phyloP scores from a whole-genome alignment of 2,797 vertebrate genomes.

The Prionace glauca region DNA sequence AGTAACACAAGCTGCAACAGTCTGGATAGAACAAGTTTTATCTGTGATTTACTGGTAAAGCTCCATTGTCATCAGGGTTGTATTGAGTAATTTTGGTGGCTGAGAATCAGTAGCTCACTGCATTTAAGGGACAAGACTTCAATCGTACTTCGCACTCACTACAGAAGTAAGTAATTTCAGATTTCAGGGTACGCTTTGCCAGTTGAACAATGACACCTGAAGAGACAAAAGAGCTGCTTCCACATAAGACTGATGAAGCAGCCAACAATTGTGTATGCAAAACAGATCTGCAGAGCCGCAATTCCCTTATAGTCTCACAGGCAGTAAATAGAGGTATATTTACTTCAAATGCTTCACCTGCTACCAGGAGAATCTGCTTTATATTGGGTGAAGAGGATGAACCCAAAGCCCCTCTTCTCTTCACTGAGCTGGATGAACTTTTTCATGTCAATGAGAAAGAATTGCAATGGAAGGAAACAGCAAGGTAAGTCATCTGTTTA shows the following conservation, averaged over 20 bases:
- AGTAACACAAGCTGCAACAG: neutral
- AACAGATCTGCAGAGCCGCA: slow-evolving; percentile 34
- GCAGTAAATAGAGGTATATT: slow-evolving; percentile 46
- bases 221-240: slow-evolving; percentile 34
- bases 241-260: neutral
- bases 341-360: slow-evolving; percentile 39
- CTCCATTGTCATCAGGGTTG: neutral
- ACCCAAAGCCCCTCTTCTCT: slow-evolving; percentile 40
- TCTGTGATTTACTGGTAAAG: neutral
- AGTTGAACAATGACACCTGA: slow-evolving; percentile 37
- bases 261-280: neutral
- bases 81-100: neutral
- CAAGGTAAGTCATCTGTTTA: slow-evolving; percentile 51
- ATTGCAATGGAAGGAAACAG: slow-evolving; percentile 57
- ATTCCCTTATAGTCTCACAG: slow-evolving; percentile 39
- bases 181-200: neutral
- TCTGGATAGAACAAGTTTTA: neutral
- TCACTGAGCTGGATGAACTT: slow-evolving; percentile 60
- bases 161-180: neutral
- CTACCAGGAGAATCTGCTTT: neutral
- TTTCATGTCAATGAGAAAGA: slow-evolving; percentile 46
- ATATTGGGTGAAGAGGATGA: slow-evolving; percentile 40
- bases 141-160: neutral
- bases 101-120: neutral
- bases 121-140: neutral